Base-by-base conservation (phyloP, 2,113 vertebrate species). In the Phrynosoma blainvillii region DNA sequence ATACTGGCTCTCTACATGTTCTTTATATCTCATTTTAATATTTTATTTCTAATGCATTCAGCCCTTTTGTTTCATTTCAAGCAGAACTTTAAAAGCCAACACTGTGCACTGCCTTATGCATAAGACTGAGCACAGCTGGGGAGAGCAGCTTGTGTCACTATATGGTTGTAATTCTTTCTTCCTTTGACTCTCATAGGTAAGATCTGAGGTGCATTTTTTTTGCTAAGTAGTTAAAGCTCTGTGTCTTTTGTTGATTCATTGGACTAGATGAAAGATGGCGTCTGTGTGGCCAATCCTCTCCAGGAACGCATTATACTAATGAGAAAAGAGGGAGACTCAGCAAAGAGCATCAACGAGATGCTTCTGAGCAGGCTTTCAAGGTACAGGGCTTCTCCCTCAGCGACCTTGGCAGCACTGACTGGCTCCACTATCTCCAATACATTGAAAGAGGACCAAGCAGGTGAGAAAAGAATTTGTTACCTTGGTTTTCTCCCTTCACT, bases 291-390 rank as follows among this genome's bases (percentile, higher is more conserved):
- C 92, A 97, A 92, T 90, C 97, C 98, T 54, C 96, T 99, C 66
- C 98, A 99, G 95, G 98, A 99, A 84, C 97, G 98, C 56, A 98
- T 98, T 75, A 99, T 99, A 94, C 96, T 99, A 75, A 98, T 97
- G 94, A 97, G 98, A 87, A 99, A 99, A 94, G 99, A 99, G 94
- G 99, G 99, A 1, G 99, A 99, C 91, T 99, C 99, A 87, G 98
- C 98, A 47, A 99, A 99, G 95, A 99, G 99, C 97, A 98, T 99
- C 92, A 99, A 99, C 12, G 99, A 99, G 95, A 98, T 99, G 97
- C 98, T 99, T 89, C 96, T 99, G 95, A 99, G 98, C 90, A 97
- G 99, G 93, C 98, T 99, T 89, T 99, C 98, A 1, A 98, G 99
- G 89, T 99, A 99, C 88, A 96, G 99, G 86, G 98, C 98, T 27